A percentile compares a stretch with the other conserved stretches of the same genome.
phyloP scores from a whole-genome alignment of 2,888 invertebrate genomes.

The Ischnura elegans region DNA sequence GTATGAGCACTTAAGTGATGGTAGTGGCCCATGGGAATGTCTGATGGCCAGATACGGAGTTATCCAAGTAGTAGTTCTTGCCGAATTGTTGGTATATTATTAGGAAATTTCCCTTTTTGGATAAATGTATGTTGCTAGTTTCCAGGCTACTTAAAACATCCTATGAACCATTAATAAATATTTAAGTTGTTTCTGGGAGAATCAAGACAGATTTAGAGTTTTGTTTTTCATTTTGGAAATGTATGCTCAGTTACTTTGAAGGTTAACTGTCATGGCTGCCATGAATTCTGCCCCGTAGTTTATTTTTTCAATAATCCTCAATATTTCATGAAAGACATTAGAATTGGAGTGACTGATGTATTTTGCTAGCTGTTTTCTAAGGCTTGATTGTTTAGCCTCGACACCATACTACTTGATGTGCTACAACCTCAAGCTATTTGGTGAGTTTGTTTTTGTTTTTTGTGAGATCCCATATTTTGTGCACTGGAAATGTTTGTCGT shows the following conservation, averaged over 20 bases:
- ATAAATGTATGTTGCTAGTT: background rate
- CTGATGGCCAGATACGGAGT: background rate
- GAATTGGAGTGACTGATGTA: background rate
- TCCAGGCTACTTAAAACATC: background rate
- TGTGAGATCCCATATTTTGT: conserved; percentile 36
- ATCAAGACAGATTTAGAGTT: no score
- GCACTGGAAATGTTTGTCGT: conserved; percentile 50
- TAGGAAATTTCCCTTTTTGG: background rate
- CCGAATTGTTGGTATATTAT: background rate
- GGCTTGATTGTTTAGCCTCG: conserved; percentile 21
- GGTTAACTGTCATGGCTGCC: background rate
- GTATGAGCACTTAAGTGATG: conserved; percentile 34
- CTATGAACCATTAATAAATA: background rate
- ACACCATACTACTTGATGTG: conserved; percentile 44
- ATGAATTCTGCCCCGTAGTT: background rate
- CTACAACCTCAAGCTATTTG: conserved; percentile 44
- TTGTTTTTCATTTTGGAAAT: background rate
- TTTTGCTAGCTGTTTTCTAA: background rate
- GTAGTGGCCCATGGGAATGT: background rate
- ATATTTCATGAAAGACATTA: background rate
- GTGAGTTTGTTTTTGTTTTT: conserved; percentile 63
- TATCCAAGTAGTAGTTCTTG: background rate
- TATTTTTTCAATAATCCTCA: background rate
- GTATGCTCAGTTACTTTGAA: background rate
- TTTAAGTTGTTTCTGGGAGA: background rate